phyloP scores from a whole-genome alignment of 1,140 invertebrate genomes.

The Diabrotica virgifera region DNA sequence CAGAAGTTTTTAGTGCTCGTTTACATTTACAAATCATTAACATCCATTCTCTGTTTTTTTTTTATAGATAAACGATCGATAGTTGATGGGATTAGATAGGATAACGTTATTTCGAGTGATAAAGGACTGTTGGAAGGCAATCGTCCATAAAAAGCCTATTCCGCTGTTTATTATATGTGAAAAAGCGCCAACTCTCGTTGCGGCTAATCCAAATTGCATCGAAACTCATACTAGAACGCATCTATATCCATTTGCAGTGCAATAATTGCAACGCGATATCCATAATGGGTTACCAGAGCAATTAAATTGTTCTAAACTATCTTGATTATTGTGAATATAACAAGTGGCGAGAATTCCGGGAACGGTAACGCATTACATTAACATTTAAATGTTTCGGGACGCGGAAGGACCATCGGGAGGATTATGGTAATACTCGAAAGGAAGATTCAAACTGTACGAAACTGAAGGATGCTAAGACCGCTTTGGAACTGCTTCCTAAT shows the following conservation, averaged over 20 bases:
- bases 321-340: slow-evolving; percentile 18
- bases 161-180: neutral
- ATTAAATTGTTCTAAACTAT: slow-evolving; percentile 15
- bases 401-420: slow-evolving; percentile 10
- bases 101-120: too few relatives aligned
- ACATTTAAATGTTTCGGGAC: slow-evolving; percentile 13
- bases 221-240: slow-evolving; percentile 9
- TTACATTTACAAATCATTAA: too few relatives aligned
- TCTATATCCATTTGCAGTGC: slow-evolving; percentile 13
- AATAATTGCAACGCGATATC: slow-evolving; percentile 16
- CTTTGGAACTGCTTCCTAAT: neutral
- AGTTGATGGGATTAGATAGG: too few relatives aligned
- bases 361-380: slow-evolving; percentile 11
- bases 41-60: too few relatives aligned
- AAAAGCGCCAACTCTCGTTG: slow-evolving; percentile 9
- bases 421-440: slow-evolving; percentile 13
- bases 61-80: too few relatives aligned
- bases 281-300: slow-evolving; percentile 12
- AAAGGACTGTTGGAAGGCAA: too few relatives aligned
- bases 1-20: too few relatives aligned
- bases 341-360: slow-evolving; percentile 8
- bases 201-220: slow-evolving; percentile 17
- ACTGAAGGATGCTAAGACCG: slow-evolving; percentile 5
- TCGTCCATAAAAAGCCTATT: slow-evolving; percentile 8
- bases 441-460: slow-evolving; percentile 6